Conservation (phyloP, 2,888 invertebrate genomes). For the Ormyrus rosae region DNA sequence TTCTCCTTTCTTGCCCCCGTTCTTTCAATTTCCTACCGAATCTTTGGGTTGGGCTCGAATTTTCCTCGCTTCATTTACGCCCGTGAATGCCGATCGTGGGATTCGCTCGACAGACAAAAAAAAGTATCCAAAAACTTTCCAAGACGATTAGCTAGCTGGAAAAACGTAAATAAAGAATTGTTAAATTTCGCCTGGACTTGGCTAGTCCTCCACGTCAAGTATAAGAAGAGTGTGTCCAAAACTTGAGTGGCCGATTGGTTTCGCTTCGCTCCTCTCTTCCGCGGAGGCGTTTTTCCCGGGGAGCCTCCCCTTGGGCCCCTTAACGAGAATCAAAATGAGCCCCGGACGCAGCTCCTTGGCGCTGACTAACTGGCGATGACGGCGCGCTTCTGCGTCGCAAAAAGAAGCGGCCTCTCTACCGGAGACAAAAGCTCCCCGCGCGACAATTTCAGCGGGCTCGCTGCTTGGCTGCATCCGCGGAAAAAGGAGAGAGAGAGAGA, state of each 20-base stretch:
- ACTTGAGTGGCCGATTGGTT: constrained; percentile 10
- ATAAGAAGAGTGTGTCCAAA: constrained; percentile 28
- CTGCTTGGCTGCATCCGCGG: no score
- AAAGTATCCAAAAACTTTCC: no score
- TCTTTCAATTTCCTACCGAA: constrained; percentile 14
- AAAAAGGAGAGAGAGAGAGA: no score
- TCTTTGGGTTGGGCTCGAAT: neutral
- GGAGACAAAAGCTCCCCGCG: neutral
- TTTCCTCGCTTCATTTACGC: no score
- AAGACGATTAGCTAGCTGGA: no score
- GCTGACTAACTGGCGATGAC: constrained; percentile 16
- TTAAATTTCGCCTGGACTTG: no score
- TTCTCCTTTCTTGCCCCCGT: constrained; percentile 24
- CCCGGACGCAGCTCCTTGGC: neutral
- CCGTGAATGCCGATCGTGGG: no score
- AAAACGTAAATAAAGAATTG: no score
- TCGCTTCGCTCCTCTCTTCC: constrained; percentile 3
- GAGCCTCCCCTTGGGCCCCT: neutral
- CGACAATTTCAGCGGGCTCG: no score
- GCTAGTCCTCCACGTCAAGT: neutral
- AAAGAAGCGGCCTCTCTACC: neutral
- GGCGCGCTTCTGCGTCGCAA: constrained; percentile 13
- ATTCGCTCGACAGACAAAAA: no score
- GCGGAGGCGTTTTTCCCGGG: neutral
- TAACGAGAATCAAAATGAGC: constrained; percentile 27